Conservation (phyloP, 2,113 vertebrate species). For the Desmodus rotundus region DNA sequence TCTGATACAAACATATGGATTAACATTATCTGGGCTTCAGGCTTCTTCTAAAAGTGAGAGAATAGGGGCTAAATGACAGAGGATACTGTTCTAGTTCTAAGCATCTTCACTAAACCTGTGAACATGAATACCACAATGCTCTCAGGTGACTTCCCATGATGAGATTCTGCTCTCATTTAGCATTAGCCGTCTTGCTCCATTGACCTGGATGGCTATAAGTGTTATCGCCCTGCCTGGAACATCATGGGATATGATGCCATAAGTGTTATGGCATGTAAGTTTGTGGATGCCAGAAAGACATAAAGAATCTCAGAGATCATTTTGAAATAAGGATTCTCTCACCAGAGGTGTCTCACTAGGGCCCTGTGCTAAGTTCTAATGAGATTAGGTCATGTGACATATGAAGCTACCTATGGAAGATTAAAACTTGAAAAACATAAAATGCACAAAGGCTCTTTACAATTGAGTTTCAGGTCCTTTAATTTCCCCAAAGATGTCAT, state of each 20-base stretch:
- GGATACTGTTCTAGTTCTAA: background rate
- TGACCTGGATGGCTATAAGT: background rate
- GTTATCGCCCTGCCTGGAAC: background rate
- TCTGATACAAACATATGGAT: background rate
- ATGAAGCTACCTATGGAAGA: background rate
- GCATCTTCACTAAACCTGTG: conserved; percentile 54
- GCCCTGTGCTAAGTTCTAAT: background rate
- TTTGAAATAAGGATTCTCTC: background rate
- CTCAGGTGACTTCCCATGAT: background rate
- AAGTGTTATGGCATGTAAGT: background rate
- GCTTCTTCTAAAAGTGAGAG: background rate
- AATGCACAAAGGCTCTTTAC: background rate
- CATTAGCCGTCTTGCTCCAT: background rate
- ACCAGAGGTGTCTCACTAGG: background rate
- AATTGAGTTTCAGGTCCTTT: background rate
- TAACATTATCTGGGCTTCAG: background rate
- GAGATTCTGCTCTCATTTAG: background rate
- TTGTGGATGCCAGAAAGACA: background rate
- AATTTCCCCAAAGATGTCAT: background rate
- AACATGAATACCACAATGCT: conserved; percentile 36
- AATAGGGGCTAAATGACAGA: too few species aligned
- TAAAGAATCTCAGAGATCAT: background rate
- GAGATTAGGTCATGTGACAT: background rate
- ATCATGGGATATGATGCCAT: background rate
- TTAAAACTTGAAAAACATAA: background rate